Base-by-base conservation (phyloP, 2,113 vertebrate species). In the Campylorhamphus procurvoides region DNA sequence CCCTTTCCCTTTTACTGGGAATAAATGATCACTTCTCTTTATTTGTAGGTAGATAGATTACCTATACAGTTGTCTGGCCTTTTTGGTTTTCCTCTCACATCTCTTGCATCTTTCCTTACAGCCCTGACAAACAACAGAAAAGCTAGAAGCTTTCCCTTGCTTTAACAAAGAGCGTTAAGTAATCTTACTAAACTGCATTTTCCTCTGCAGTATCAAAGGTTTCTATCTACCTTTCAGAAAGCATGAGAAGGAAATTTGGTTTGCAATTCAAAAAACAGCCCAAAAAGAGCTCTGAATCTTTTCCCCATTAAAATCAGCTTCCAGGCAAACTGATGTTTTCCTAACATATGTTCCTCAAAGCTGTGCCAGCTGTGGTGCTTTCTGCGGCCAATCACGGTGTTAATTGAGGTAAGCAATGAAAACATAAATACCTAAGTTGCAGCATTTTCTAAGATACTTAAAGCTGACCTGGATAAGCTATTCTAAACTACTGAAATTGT, bases 281-380 rank as follows among this genome's bases (percentile, higher is more conserved):
- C 42, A 10, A 39, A 74, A 50, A 93, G 90, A 74, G 20, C 55
- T 90, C 52, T 31, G 42, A 87, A 64, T 96, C 72, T 71, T 59
- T 47, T 40, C 40, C 59, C 37, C 47, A 81, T 94, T 95, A 92
- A 93, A 96, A 94, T 39, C 75, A 90, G 55, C 85, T 94, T 86
- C 82, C 72, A 91, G 95, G 46, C 62, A 66, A 94, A 83, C 55
- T 47, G 87, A 71, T 88, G 67, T 88, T 91, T 87, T 60, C 82
- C 50, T 47, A 91, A 86, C 95, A 93, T 85, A 90, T 93, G 96
- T 67, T 95, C 63, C 79, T 93, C 55, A 71, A 83, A 93, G 82
- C 84, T 80, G n/a, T 71, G 55, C 66, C 94, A 97, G 91, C 91
- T 96, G 91, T 47, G 85, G 67, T 47, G 67, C 42, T 85, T 71